A percentile compares a stretch with the other conserved stretches of the same genome.
These are phyloP conservation scores for Irena cyanogastra DNA, from an alignment of 2,113 vertebrate species.

Conservation along the genomic window DNA sequence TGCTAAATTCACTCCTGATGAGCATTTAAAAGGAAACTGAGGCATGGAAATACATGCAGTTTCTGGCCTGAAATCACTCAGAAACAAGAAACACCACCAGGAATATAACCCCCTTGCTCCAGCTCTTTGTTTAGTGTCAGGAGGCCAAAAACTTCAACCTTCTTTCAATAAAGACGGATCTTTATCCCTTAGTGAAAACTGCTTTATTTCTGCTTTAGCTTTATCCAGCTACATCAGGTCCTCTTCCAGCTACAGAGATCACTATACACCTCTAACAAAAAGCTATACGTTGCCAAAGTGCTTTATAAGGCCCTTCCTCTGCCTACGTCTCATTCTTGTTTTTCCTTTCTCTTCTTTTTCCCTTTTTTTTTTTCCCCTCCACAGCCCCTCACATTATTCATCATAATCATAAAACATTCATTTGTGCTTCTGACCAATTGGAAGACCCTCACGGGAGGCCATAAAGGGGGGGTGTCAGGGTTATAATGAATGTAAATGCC, in stretches of 20 bases:
- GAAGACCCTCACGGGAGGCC: constrained; percentile 65
- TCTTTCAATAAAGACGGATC: background rate
- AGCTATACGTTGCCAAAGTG: background rate
- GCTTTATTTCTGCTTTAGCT: background rate
- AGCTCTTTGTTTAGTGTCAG: background rate
- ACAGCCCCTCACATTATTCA: constrained; percentile 65
- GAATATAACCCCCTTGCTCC: fast-evolving
- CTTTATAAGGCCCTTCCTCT: background rate
- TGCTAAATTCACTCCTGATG: background rate
- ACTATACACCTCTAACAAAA: background rate
- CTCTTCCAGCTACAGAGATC: background rate
- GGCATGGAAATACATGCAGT: background rate
- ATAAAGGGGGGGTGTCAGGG: constrained; percentile 62
- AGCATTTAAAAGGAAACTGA: background rate
- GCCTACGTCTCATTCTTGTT: background rate
- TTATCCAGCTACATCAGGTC: fast-evolving
- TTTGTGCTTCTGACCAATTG: constrained; percentile 73
- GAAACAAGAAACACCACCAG: background rate
- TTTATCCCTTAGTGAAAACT: background rate
- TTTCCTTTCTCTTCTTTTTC: background rate
- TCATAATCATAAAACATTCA: constrained; percentile 76
- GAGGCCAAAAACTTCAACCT: background rate
- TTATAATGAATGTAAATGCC: constrained; percentile 75
- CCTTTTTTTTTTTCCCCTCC: background rate
- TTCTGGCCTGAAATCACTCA: background rate